These are phyloP conservation scores for Sycophila texana DNA, from an alignment of 2,888 invertebrate genomes.

Conservation along the genomic window DNA sequence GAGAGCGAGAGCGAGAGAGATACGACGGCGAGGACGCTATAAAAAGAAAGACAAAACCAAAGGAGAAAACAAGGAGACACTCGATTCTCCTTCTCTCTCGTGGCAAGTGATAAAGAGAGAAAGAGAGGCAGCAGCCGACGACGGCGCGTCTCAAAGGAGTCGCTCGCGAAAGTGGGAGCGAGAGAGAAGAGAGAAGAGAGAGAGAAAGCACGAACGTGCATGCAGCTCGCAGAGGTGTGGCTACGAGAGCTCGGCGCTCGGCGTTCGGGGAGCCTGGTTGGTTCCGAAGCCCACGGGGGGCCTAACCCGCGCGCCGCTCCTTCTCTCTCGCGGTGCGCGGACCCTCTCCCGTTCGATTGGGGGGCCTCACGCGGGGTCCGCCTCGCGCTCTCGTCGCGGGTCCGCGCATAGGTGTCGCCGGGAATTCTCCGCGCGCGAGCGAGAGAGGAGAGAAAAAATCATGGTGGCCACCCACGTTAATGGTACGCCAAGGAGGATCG, in stretches of 20 bases:
- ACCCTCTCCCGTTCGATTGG: conserved; percentile 46
- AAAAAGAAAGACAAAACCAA: conserved; percentile 47
- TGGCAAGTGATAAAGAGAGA: conserved; percentile 20
- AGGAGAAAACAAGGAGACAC: conserved; percentile 54
- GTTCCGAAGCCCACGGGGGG: conserved; percentile 56
- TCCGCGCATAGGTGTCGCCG: conserved; percentile 34
- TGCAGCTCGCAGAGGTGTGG: conserved; percentile 54
- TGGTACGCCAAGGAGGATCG: conserved; percentile 30
- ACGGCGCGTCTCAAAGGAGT: conserved; percentile 19
- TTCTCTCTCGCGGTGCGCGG: conserved; percentile 21
- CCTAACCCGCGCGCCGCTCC: conserved; percentile 40
- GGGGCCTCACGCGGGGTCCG: conserved; percentile 40
- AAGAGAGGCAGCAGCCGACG: conserved; percentile 6
- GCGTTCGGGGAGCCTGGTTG: conserved; percentile 50
- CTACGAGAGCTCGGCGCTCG: conserved; percentile 41
- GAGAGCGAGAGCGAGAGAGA: conserved; percentile 26
- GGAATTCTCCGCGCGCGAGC: not conserved
- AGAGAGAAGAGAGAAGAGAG: conserved; percentile 24
- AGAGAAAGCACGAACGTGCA: not conserved
- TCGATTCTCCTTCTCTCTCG: conserved; percentile 57
- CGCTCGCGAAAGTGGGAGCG: not conserved
- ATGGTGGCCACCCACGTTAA: conserved; percentile 56
- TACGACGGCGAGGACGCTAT: not conserved
- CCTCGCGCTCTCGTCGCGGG: conserved; percentile 17
- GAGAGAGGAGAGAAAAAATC: conserved; percentile 44